Conservation (phyloP, 2,113 vertebrate species). For the Propithecus coquereli region DNA sequence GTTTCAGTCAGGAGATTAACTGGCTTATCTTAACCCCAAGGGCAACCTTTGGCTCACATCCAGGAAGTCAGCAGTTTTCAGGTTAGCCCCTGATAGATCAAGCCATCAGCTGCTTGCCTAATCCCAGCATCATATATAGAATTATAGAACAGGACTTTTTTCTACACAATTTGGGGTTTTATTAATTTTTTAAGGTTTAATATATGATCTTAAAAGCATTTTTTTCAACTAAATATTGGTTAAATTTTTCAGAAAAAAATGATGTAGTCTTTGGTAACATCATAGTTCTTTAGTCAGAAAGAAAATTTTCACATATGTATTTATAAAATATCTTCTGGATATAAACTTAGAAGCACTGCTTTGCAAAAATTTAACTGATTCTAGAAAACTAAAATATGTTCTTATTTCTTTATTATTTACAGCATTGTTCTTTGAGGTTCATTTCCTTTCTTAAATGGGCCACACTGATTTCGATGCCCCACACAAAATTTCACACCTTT, state of each 20-base stretch:
- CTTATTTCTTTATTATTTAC: background rate
- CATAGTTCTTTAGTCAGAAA: background rate
- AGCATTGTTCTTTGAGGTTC: background rate
- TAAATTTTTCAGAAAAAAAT: constrained; percentile 19
- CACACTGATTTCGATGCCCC: background rate
- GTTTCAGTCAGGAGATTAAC: constrained; percentile 70
- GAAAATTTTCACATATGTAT: background rate
- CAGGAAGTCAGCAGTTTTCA: constrained; percentile 53
- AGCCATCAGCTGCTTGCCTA: constrained; percentile 61
- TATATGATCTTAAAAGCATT: background rate
- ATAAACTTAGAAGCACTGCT: background rate
- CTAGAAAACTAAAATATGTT: background rate
- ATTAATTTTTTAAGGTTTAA: background rate
- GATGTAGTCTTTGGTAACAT: background rate
- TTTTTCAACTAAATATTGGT: background rate
- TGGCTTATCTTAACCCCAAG: constrained; percentile 64
- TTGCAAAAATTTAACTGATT: background rate
- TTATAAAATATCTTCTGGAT: background rate
- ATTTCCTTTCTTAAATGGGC: constrained; percentile 20
- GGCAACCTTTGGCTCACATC: constrained; percentile 62
- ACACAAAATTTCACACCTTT: background rate
- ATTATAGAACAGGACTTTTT: constrained; percentile 15
- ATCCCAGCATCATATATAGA: constrained; percentile 41
- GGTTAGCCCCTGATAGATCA: constrained; percentile 62
- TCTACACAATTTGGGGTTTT: background rate